Evolutionary conservation across 2,888 invertebrate genomes (phyloP).

Genomic region (Caenorhabditis macrosperma): DNA sequence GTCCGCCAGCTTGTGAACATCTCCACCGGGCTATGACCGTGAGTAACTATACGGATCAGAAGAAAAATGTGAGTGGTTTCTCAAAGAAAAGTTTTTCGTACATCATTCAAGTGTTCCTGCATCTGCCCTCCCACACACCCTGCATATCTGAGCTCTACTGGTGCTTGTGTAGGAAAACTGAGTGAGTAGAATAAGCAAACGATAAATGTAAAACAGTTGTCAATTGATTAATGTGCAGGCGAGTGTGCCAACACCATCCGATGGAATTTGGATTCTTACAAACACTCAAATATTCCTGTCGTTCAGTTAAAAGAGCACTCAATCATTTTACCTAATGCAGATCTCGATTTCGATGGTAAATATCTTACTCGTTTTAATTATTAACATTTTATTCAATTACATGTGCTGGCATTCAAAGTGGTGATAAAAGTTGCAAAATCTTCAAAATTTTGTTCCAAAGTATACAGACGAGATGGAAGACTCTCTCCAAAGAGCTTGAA

Average conservation of each 20-base stretch:
- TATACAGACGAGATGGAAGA: conserved; percentile 57
- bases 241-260: neutral
- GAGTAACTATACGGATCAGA: neutral
- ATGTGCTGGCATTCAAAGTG: conserved; percentile 16
- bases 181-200: conserved; percentile 38
- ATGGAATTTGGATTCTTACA: neutral
- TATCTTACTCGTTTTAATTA: neutral
- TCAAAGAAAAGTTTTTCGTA: neutral
- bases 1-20: conserved; percentile 68
- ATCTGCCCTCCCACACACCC: conserved; percentile 66
- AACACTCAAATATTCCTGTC: neutral
- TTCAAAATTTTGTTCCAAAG: conserved; percentile 56
- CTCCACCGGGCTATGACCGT: conserved; percentile 53
- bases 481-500: conserved; percentile 17
- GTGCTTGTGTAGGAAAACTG: conserved; percentile 62
- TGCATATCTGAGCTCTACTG: conserved; percentile 65
- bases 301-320: neutral
- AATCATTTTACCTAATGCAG: neutral
- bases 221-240: neutral
- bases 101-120: conserved; percentile 60
- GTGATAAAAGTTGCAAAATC: conserved; percentile 60
- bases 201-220: neutral
- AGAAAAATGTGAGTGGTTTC: neutral
- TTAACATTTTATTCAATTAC: neutral
- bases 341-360: neutral